A percentile compares a stretch with the other conserved stretches of the same genome.
Evolutionary conservation across 1,140 invertebrate genomes (phyloP).

Genomic region (Drosophila funebris): DNA sequence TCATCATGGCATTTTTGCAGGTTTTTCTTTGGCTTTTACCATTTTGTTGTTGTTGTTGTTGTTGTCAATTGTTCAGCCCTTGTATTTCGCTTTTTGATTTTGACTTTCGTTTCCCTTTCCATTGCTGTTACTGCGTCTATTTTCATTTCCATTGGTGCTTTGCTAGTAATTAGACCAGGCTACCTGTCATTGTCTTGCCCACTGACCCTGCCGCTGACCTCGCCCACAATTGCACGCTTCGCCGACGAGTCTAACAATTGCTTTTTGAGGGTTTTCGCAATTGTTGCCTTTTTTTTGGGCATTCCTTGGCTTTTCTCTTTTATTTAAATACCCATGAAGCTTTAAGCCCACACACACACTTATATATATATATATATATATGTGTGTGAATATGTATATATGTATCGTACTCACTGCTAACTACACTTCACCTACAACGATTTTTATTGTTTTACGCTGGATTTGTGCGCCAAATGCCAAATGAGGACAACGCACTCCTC

Average conservation of each 20-base stretch:
- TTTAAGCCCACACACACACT: slow-evolving; percentile 40
- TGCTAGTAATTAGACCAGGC: slow-evolving; percentile 60
- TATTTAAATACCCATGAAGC: slow-evolving; percentile 43
- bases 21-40: neutral
- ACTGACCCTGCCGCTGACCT: slow-evolving; percentile 13
- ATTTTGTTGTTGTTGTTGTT: neutral
- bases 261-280: neutral
- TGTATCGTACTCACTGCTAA: slow-evolving; percentile 16
- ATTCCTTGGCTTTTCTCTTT: slow-evolving; percentile 27
- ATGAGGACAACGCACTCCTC: slow-evolving; percentile 70
- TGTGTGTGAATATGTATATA: no score
- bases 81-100: slow-evolving; percentile 3
- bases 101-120: neutral
- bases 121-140: slow-evolving; percentile 1
- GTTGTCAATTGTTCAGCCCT: neutral
- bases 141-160: slow-evolving; percentile 2
- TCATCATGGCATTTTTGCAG: neutral
- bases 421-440: slow-evolving; percentile 40
- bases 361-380: no score
- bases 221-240: slow-evolving; percentile 1
- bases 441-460: slow-evolving; percentile 68
- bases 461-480: slow-evolving; percentile 65
- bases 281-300: slow-evolving; percentile 29
- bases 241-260: neutral
- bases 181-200: slow-evolving; percentile 39